These are phyloP conservation scores for Lates japonicus DNA, from an alignment of 2,797 vertebrate genomes.

Conservation along the genomic window DNA sequence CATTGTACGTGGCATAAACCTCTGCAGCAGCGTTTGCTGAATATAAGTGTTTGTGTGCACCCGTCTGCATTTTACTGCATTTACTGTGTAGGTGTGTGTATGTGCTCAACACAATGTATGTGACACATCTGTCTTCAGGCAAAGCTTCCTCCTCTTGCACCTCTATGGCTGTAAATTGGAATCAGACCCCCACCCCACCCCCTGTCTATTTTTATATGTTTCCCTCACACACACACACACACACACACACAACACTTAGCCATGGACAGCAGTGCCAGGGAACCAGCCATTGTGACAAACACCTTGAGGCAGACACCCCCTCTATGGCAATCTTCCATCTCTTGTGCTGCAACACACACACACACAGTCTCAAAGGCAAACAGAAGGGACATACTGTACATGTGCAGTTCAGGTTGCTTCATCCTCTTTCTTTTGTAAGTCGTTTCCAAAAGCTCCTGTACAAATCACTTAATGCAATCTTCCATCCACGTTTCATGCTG, in stretches of 20 bases:
- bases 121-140: constrained; percentile 37
- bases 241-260: constrained; percentile 17
- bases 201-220: constrained; percentile 44
- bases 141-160: constrained; percentile 29
- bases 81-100: constrained; percentile 18
- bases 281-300: constrained; percentile 71
- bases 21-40: constrained; percentile 8
- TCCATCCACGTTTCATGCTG: background rate
- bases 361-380: constrained; percentile 22
- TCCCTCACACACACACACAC: constrained; percentile 1
- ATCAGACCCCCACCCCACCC: constrained; percentile 12
- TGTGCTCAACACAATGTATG: constrained; percentile 27
- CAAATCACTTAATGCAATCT: constrained; percentile 12
- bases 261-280: constrained; percentile 54
- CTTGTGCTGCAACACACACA: constrained; percentile 42
- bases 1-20: constrained; percentile 30
- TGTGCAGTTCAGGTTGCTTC: constrained; percentile 31
- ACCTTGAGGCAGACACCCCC: constrained; percentile 67
- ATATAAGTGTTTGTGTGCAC: constrained; percentile 12
- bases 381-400: constrained; percentile 31
- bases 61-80: background rate
- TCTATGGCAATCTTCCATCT: constrained; percentile 64
- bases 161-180: constrained; percentile 45
- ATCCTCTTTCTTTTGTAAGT: background rate
- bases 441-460: background rate